phyloP scores from a whole-genome alignment of 1,140 invertebrate species.

The Acromyrmex heyeri region DNA sequence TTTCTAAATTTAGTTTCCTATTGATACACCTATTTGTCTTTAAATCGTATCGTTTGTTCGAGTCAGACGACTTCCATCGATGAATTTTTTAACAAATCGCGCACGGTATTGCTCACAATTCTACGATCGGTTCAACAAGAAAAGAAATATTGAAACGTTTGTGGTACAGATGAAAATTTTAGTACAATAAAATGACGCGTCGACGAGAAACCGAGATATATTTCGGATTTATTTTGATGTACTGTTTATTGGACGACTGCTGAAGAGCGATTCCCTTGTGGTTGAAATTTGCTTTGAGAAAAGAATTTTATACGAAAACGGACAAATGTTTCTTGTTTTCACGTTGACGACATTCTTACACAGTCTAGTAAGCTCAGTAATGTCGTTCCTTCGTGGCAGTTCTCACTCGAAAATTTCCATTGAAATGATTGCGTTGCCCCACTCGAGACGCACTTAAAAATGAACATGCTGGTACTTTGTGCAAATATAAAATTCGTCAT shows the following conservation, averaged over 20 bases:
- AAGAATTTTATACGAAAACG: slow-evolving; percentile 10
- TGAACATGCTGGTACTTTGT: slow-evolving; percentile 1
- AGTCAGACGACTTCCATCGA: not conserved
- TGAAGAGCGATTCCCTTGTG: not conserved
- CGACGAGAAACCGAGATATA: not conserved
- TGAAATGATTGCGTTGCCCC: not conserved
- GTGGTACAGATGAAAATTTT: slow-evolving; percentile 4
- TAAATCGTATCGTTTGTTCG: not conserved
- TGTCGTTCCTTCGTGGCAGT: not conserved
- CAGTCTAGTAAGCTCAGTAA: slow-evolving; percentile 9
- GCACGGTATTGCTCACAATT: not conserved
- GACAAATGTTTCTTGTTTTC: slow-evolving; percentile 25
- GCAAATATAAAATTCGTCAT: slow-evolving; percentile 12
- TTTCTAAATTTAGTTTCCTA: not conserved
- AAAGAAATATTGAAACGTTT: slow-evolving; percentile 11
- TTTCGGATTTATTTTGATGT: slow-evolving; percentile 35
- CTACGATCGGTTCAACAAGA: not conserved
- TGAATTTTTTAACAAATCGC: slow-evolving; percentile 29
- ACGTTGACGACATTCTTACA: not conserved
- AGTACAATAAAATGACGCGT: not conserved
- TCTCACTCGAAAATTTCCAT: slow-evolving; percentile 28
- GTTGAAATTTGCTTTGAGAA: not conserved
- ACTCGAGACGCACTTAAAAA: slow-evolving; percentile 35
- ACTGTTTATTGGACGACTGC: slow-evolving; percentile 25
- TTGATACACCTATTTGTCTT: not conserved